A percentile compares a stretch with the other conserved stretches of the same genome.
phyloP scores from a whole-genome alignment of 2,888 invertebrate species.

The Hirtodrosophila trivittata region DNA sequence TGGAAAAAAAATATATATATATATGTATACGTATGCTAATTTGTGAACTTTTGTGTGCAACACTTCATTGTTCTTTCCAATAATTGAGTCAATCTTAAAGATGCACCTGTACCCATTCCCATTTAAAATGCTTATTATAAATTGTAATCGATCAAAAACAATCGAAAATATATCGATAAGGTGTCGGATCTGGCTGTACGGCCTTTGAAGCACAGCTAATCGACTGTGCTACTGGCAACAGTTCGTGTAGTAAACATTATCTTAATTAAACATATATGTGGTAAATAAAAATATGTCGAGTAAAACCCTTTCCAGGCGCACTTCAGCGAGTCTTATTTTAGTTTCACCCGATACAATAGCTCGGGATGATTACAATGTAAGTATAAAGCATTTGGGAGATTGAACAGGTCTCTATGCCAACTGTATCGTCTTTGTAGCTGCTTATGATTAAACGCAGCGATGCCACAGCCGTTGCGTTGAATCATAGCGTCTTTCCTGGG shows the following conservation, averaged over 20 bases:
- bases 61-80: conserved; percentile 15
- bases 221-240: conserved; percentile 4
- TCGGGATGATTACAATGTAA: conserved; percentile 62
- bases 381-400: neutral
- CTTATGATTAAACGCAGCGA: conserved; percentile 87
- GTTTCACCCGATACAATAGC: conserved; percentile 80
- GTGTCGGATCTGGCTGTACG: neutral
- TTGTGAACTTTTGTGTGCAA: no score
- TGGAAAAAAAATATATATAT: no score
- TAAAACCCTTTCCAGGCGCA: conserved; percentile 84
- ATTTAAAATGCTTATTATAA: no score
- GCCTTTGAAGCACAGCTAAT: neutral
- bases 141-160: conserved; percentile 21
- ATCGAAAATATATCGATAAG: conserved; percentile 37
- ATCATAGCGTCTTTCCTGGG: conserved; percentile 93
- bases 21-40: no score
- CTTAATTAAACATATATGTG: neutral
- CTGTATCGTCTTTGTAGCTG: conserved; percentile 58
- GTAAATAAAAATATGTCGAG: neutral
- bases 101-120: no score
- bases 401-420: conserved; percentile 6
- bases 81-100: no score
- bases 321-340: conserved; percentile 87
- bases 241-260: conserved; percentile 11
- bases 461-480: conserved; percentile 89